Conservation (phyloP, 1,140 invertebrate genomes). For the Eumaeus atala region DNA sequence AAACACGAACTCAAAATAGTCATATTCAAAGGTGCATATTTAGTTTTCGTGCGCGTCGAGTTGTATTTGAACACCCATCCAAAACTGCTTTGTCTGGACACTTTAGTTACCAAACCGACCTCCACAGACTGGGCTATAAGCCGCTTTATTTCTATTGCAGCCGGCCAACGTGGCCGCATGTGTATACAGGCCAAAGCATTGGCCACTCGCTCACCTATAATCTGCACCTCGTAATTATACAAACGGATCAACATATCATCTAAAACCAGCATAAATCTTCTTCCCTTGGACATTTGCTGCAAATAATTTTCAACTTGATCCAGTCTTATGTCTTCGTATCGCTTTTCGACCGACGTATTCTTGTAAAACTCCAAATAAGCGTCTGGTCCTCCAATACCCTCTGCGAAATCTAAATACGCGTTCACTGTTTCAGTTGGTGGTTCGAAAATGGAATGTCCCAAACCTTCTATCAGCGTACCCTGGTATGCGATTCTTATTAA, state of each 20-base stretch:
- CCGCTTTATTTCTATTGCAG: conserved; percentile 26
- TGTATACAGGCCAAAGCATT: conserved; percentile 23
- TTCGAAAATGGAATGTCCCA: conserved; percentile 38
- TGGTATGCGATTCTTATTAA: conserved; percentile 45
- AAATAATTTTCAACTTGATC: conserved; percentile 23
- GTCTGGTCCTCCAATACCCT: conserved; percentile 29
- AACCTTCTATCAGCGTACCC: conserved; percentile 37
- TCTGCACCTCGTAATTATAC: conserved; percentile 25
- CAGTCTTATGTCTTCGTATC: conserved; percentile 27
- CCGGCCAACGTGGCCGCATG: conserved; percentile 44
- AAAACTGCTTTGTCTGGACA: conserved; percentile 16
- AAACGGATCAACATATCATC: conserved; percentile 24
- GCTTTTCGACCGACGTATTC: conserved; percentile 28
- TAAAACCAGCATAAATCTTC: conserved; percentile 32
- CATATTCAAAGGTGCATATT: conserved; percentile 25
- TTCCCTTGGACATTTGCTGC: conserved; percentile 29
- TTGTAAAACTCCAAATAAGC: conserved; percentile 30
- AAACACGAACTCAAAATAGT: conserved; percentile 34
- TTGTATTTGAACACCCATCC: conserved; percentile 10
- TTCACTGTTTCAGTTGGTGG: conserved; percentile 27
- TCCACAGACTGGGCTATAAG: conserved; percentile 29
- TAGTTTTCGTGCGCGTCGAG: background rate
- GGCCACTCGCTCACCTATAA: conserved; percentile 33
- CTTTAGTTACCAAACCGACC: conserved; percentile 30
- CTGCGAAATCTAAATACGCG: conserved; percentile 32